Conservation (phyloP, 2,797 vertebrate genomes). For the Tachyglossus aculeatus region DNA sequence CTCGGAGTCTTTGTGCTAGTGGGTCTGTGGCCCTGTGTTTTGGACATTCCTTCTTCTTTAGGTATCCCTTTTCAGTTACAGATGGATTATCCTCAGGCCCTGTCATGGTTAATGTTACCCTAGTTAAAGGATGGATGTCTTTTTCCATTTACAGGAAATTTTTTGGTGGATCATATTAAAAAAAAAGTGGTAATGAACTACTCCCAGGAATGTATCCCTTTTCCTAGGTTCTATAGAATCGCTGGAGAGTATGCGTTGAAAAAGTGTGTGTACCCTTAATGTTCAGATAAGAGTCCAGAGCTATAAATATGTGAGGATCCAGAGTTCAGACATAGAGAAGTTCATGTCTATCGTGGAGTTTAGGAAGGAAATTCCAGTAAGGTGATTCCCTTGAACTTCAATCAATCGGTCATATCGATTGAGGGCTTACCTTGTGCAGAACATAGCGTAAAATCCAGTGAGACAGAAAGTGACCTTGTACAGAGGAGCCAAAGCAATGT, state of each 20-base stretch:
- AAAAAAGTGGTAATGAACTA: slow-evolving; percentile 53
- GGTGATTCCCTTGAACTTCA: no score
- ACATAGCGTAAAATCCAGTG: no score
- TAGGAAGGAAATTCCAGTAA: slow-evolving; percentile 50
- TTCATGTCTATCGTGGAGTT: slow-evolving; percentile 53
- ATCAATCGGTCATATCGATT: no score
- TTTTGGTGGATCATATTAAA: slow-evolving; percentile 55
- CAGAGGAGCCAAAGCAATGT: slow-evolving; percentile 17
- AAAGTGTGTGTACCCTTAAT: no score
- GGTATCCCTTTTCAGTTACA: slow-evolving; percentile 44
- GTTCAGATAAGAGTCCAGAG: no score
- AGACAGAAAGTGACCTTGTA: slow-evolving; percentile 23
- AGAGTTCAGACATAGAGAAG: no score
- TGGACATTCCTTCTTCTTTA: slow-evolving; percentile 47
- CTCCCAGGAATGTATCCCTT: slow-evolving; percentile 31
- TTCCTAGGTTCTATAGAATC: slow-evolving; percentile 54
- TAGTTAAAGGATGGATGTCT: slow-evolving; percentile 51
- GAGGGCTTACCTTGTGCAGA: no score
- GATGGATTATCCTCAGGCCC: slow-evolving; percentile 51
- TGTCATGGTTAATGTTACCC: slow-evolving; percentile 44
- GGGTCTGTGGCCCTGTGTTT: slow-evolving; percentile 38
- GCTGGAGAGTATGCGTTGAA: slow-evolving; percentile 47
- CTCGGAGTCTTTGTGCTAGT: slow-evolving; percentile 57
- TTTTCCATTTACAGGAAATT: slow-evolving; percentile 63
- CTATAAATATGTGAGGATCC: no score